phyloP scores from a whole-genome alignment of 1,140 invertebrate genomes.

The Achroia grisella region DNA sequence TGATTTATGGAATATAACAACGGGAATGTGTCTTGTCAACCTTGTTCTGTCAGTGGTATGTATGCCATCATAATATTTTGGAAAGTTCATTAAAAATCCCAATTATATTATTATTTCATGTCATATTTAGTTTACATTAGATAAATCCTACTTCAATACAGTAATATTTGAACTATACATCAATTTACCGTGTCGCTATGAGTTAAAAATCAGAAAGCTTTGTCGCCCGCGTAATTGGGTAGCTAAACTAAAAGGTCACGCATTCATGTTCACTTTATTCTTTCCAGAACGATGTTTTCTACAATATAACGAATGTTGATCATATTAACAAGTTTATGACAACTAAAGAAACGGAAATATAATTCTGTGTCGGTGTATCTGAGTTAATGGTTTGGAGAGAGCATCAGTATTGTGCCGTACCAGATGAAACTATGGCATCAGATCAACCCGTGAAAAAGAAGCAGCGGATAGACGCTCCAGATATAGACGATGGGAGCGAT shows the following conservation, averaged over 20 bases:
- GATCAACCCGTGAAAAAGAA: conserved; percentile 86
- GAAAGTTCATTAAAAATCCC: conserved; percentile 57
- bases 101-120: conserved; percentile 5
- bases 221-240: conserved; percentile 72
- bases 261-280: conserved; percentile 55
- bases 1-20: conserved; percentile 50
- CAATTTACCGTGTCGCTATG: conserved; percentile 4
- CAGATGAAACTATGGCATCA: conserved; percentile 74
- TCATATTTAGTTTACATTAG: conserved; percentile 4
- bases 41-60: conserved; percentile 64
- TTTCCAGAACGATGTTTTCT: conserved; percentile 44
- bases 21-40: conserved; percentile 44
- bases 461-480: conserved; percentile 76
- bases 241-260: conserved; percentile 69
- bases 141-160: neutral
- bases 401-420: conserved; percentile 30
- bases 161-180: neutral
- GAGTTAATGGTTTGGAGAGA: conserved; percentile 48
- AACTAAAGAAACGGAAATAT: conserved; percentile 11
- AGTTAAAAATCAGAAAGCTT: conserved; percentile 38
- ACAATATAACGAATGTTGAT: conserved; percentile 13
- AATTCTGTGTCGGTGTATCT: neutral
- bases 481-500: conserved; percentile 74
- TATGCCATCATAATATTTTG: conserved; percentile 74
- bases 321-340: neutral